Evolutionary conservation across 1,140 invertebrate species (phyloP).

Genomic region (Heliconius melpomene): DNA sequence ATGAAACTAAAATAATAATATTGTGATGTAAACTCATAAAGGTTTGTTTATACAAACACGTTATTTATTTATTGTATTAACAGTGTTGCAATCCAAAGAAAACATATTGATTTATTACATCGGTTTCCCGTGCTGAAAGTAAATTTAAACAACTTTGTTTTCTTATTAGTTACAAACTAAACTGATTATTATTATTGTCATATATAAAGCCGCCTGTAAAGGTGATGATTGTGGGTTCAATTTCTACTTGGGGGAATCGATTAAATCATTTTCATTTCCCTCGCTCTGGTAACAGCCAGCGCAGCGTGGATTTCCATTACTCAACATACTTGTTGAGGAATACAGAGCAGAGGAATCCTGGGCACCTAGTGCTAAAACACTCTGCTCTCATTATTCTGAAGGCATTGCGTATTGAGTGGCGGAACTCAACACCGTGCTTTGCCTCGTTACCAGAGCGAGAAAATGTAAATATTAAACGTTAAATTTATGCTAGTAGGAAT

Average conservation of each 20-base stretch:
- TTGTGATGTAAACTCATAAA: background rate
- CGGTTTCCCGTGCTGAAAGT: background rate
- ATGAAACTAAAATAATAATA: background rate
- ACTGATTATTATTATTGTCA: background rate
- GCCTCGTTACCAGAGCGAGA: too few relatives aligned
- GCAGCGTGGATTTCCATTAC: too few relatives aligned
- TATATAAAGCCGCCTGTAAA: background rate
- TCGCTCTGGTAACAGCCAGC: too few relatives aligned
- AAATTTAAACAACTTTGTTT: background rate
- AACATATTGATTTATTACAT: background rate
- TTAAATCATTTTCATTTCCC: too few relatives aligned
- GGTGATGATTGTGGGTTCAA: background rate
- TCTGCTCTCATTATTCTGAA: too few relatives aligned
- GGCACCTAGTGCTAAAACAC: too few relatives aligned
- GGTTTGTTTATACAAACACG: background rate
- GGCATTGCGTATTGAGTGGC: too few relatives aligned
- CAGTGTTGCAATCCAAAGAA: conserved; percentile 5
- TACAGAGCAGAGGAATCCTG: too few relatives aligned
- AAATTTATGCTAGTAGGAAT: too few relatives aligned
- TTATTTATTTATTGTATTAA: background rate
- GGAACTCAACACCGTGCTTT: too few relatives aligned
- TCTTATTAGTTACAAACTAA: background rate
- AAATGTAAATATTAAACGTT: too few relatives aligned
- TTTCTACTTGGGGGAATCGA: background rate
- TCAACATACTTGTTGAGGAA: too few relatives aligned